These are phyloP conservation scores for Chromoteleia sp. DNA, from an alignment of 2,888 invertebrate species.

Conservation along the genomic window DNA sequence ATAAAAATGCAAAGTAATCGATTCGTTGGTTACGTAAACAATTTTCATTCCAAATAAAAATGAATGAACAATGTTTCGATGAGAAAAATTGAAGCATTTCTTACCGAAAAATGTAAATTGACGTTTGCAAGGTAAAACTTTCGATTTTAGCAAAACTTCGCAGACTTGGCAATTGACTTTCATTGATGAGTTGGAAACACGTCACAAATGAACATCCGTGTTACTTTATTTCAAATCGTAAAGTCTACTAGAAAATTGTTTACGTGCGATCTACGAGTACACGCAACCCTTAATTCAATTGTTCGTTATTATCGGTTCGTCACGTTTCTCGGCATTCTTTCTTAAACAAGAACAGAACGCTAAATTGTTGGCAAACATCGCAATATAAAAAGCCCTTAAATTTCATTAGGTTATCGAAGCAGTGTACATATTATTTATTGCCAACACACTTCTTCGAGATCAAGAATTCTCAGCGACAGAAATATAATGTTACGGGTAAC, in stretches of 20 bases:
- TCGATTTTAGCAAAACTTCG: no score
- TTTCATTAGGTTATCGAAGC: slow-evolving; percentile 16
- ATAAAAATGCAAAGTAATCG: no score
- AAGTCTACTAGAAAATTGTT: slow-evolving; percentile 15
- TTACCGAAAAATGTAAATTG: no score
- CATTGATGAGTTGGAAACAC: neutral
- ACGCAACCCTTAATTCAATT: slow-evolving; percentile 55
- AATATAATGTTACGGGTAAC: slow-evolving; percentile 44
- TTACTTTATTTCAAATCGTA: slow-evolving; percentile 1
- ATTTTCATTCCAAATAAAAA: no score
- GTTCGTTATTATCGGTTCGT: slow-evolving; percentile 47
- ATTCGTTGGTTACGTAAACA: no score
- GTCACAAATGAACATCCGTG: slow-evolving; percentile 10
- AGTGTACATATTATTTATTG: slow-evolving; percentile 45
- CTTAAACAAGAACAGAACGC: slow-evolving; percentile 13
- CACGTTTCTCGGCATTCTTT: slow-evolving; percentile 47
- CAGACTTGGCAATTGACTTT: slow-evolving; percentile 5
- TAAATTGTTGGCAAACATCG: slow-evolving; percentile 20
- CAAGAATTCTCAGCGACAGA: slow-evolving; percentile 26
- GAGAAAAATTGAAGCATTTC: no score
- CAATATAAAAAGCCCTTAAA: slow-evolving; percentile 17
- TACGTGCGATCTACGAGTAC: slow-evolving; percentile 26
- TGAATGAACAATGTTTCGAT: no score
- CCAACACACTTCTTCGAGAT: slow-evolving; percentile 1
- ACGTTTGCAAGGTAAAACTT: no score